Percentiles rank a stretch among this genome's conserved stretches.
Conservation (phyloP, 2,888 invertebrate species). For the Chironomus tentans region DNA sequence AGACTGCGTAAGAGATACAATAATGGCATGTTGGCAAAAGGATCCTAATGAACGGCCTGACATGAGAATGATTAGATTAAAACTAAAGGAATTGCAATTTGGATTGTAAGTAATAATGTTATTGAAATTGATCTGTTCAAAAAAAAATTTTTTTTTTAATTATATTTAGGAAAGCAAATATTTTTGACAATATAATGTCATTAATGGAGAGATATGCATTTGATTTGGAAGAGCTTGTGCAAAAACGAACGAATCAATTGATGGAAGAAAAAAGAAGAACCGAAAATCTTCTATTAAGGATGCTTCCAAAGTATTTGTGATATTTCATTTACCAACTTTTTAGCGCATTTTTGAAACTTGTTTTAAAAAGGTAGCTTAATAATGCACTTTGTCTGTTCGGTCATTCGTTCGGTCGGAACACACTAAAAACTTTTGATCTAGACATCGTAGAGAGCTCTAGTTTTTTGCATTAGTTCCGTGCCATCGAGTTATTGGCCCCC, state of each 20-base stretch:
- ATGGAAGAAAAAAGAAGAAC: slow-evolving; percentile 77
- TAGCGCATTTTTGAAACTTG: too few species aligned
- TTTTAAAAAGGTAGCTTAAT: too few species aligned
- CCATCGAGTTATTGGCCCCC: too few species aligned
- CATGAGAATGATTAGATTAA: slow-evolving; percentile 60
- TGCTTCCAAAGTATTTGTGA: slow-evolving; percentile 65
- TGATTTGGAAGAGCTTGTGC: slow-evolving; percentile 73
- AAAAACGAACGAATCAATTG: slow-evolving; percentile 70
- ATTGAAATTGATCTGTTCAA: too few species aligned
- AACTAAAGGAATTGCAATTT: slow-evolving; percentile 72
- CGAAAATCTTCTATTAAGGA: slow-evolving; percentile 70
- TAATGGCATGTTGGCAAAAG: slow-evolving; percentile 75
- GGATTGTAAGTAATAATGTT: slow-evolving; percentile 46
- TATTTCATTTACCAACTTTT: background rate
- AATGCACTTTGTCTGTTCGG: too few species aligned
- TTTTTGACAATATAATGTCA: slow-evolving; percentile 81
- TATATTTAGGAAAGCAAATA: slow-evolving; percentile 61
- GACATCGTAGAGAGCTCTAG: too few species aligned
- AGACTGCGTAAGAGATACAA: slow-evolving; percentile 62
- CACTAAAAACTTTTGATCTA: too few species aligned
- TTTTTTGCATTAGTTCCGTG: too few species aligned
- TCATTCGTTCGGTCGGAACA: too few species aligned
- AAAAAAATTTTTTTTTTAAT: too few species aligned
- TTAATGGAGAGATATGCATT: slow-evolving; percentile 89
- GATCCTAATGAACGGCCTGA: slow-evolving; percentile 70